Evolutionary conservation across 53 echinoderm and acorn worm species (phyloP).

Genomic region (Astropecten irregularis): DNA sequence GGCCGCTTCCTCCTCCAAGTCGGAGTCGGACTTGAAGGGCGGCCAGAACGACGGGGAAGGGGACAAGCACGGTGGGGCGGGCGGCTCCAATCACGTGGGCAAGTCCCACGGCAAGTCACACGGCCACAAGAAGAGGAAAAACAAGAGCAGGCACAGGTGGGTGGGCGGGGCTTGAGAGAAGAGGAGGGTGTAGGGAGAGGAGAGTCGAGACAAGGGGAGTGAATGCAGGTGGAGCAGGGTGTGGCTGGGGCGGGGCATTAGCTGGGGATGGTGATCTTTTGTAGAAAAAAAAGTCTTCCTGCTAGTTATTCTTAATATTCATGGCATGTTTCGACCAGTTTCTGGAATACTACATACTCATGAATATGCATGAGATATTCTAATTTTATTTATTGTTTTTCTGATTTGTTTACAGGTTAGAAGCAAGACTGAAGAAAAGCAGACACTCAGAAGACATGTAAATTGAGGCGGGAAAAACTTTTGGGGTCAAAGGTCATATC

Average conservation of each 20-base stretch:
- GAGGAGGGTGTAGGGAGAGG: neutral
- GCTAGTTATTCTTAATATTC: no score
- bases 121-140: constrained; percentile 99
- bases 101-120: constrained; percentile 92
- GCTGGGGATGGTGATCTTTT: no score
- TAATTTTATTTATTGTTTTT: neutral
- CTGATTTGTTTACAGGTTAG: constrained; percentile 60
- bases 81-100: constrained; percentile 67
- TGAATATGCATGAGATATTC: no score
- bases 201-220: no score
- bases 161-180: neutral
- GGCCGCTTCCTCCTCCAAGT: constrained; percentile 55
- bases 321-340: no score
- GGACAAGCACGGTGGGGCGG: constrained; percentile 35
- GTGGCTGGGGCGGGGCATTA: no score
- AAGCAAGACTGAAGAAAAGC: constrained; percentile 76
- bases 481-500: neutral
- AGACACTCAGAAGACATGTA: constrained; percentile 53
- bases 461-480: no score
- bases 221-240: no score
- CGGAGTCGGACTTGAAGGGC: constrained; percentile 61
- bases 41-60: constrained; percentile 52
- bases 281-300: no score
- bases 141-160: constrained; percentile 97
- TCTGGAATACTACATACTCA: no score